Conservation (phyloP, 92 coral and sea anemone genomes). For the Umimayanthus kanabou region DNA sequence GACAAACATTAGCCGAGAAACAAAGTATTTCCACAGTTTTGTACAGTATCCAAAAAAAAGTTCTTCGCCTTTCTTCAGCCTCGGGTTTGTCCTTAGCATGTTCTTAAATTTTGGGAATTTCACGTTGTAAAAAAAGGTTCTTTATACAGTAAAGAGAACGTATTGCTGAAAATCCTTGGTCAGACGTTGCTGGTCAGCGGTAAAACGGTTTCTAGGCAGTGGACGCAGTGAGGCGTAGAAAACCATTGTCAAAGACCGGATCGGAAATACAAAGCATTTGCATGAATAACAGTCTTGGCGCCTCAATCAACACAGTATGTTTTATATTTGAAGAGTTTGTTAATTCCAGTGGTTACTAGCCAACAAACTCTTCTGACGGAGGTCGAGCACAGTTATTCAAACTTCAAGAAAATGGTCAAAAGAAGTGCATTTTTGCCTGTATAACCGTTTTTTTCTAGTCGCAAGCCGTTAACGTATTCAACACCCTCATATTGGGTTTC, state of each 20-base stretch:
- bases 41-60: too few species aligned
- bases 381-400: background rate
- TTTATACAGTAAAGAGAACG: too few species aligned
- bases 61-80: too few species aligned
- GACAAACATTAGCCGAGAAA: too few species aligned
- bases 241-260: background rate
- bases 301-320: background rate
- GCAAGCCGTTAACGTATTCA: slow-evolving; percentile 19
- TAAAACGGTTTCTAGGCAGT: background rate
- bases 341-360: slow-evolving; percentile 18
- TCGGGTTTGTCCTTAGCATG: too few species aligned
- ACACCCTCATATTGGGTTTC: slow-evolving; percentile 5
- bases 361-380: slow-evolving; percentile 11
- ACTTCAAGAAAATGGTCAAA: background rate
- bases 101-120: too few species aligned
- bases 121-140: too few species aligned
- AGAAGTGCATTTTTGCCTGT: background rate
- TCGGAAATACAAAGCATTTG: background rate
- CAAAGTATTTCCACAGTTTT: too few species aligned
- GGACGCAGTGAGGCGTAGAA: slow-evolving; percentile 20
- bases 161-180: too few species aligned
- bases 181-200: background rate
- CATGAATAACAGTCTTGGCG: background rate
- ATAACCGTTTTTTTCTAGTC: background rate
- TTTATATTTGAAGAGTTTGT: slow-evolving; percentile 24